Base-by-base conservation (phyloP, 2,113 vertebrate species). In the Tauraco erythrolophus region DNA sequence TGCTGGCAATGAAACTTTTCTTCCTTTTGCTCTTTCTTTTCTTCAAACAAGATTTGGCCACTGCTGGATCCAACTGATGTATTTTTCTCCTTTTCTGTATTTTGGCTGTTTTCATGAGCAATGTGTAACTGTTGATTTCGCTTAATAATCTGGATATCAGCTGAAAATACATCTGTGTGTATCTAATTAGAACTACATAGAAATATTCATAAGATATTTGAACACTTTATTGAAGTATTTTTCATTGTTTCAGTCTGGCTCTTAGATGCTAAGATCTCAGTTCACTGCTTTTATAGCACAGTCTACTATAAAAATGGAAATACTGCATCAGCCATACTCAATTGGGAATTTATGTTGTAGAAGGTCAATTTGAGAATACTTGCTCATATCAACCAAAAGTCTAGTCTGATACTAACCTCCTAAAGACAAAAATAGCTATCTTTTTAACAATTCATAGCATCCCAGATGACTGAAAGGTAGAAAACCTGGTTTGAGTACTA, bases 1-100 rank as follows among this genome's bases (percentile, higher is more conserved):
- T 83, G 68, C 24, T 75, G 41, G 37, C 84, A 95, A 77, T 70
- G 60, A 82, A 57, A 62, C 6, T 69, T 96, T 92, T 65, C 13
- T 56, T 74, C 25, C 24, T 62, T 69, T 78, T 60, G 28, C 13
- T 66, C 18, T 61, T 88, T 74, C 9, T 84, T 83, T 75, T n/a
- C 64, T 88, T 92, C 37, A 81, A 41, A 76, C 31, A 85, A 70
- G 51, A 93, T 92, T 88, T 58, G 12, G 62, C 96, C 81, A 68
- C 90, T 94, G 88, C 83, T 94, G 64, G 89, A 94, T 89, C 39
- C 41, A 92, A 94, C 78, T 66, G 89, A 94, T 87, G 91, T 9
- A 83, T 91, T 97, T 87, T 95, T 70, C 25, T 76, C 50, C 74
- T 84, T 43, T 60, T 87, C 81, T 64, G 58, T 93, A 74, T 91